Base-by-base conservation (phyloP, 2,888 invertebrate species). In the Teleiodes luculella region DNA sequence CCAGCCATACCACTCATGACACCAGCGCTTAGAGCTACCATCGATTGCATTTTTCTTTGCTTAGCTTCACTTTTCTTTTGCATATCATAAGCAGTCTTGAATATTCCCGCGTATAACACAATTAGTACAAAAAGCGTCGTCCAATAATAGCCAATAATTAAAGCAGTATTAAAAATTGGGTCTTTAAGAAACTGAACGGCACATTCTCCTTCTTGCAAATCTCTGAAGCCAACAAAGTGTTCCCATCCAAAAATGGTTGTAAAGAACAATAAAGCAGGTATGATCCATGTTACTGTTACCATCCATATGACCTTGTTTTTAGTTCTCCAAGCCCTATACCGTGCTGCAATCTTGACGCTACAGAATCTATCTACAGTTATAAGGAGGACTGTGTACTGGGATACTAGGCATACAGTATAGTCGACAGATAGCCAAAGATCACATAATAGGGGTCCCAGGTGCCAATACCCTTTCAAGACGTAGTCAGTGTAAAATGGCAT, bases 201-300 rank as follows among this genome's bases (percentile, higher is more conserved):
- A 77, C 98, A 99, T 82, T 97, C 95, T 1, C 96, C 96, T 11
- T 96, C 95, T 66, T 93, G 88, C 52, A 98, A 91, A 67, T 98
- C 97, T 57, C 98, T 91, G 73, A 94, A 95, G 16, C 98, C 98
- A 45, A 97, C 95, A 74, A 99, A 99, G 80, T 98, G 97, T 76
- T 98, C 98, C 98, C 99, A 99, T 41, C 99, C 99, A 75, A 99
- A 98, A 65, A 99, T 99, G 60, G 98, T 97, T 63, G 97, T 97
- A 84, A 99, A 99, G 86, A 99, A 99, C 8, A 99, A 90, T 55
- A 98, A 87, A 0, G 97, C 96, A 46, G 99, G 99, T 66, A 99
- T 95, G 53, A 98, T 95, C 98, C 98, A 99, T 0, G 98, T 98
- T 43, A 97, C 94, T 3, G 96, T 95, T 1, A 98, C 97, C 97